These are phyloP conservation scores for Buathra laborator DNA, from an alignment of 2,888 invertebrate genomes.

Conservation along the genomic window DNA sequence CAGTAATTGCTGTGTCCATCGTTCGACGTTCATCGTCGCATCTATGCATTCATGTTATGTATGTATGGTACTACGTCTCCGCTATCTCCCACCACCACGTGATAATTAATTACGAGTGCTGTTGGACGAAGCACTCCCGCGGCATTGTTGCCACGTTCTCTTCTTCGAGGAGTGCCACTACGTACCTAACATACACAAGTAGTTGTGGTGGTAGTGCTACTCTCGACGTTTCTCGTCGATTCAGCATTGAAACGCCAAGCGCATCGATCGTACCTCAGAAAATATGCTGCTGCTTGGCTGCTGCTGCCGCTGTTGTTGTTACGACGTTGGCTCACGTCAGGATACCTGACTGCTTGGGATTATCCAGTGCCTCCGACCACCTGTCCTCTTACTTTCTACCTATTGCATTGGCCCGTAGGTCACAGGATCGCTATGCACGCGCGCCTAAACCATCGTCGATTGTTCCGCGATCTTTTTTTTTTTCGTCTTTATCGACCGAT, in stretches of 20 bases:
- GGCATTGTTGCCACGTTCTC: conserved; percentile 61
- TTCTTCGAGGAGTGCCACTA: conserved; percentile 47
- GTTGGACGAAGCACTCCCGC: conserved; percentile 36
- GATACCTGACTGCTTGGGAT: neutral
- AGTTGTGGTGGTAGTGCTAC: neutral
- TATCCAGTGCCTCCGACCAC: conserved; percentile 4
- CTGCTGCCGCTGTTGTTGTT: conserved; percentile 9
- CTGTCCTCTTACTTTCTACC: conserved; percentile 52
- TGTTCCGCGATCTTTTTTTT: too few species aligned
- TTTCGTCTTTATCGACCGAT: too few species aligned
- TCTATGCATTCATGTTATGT: neutral
- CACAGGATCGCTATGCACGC: conserved; percentile 43
- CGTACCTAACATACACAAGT: conserved; percentile 8
- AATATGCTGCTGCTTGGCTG: conserved; percentile 6
- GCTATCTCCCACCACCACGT: conserved; percentile 14
- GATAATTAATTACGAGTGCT: conserved; percentile 61
- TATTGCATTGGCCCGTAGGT: conserved; percentile 43
- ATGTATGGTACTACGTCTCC: neutral
- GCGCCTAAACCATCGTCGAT: neutral
- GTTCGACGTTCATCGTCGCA: neutral
- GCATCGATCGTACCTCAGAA: conserved; percentile 53
- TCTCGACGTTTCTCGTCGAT: conserved; percentile 45
- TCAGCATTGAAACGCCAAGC: conserved; percentile 60
- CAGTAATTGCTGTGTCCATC: neutral
- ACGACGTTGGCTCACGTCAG: conserved; percentile 8